A percentile compares a stretch with the other conserved stretches of the same genome.
Conservation (phyloP, 2,113 vertebrate genomes). For the Pomatorhinus ruficollis region DNA sequence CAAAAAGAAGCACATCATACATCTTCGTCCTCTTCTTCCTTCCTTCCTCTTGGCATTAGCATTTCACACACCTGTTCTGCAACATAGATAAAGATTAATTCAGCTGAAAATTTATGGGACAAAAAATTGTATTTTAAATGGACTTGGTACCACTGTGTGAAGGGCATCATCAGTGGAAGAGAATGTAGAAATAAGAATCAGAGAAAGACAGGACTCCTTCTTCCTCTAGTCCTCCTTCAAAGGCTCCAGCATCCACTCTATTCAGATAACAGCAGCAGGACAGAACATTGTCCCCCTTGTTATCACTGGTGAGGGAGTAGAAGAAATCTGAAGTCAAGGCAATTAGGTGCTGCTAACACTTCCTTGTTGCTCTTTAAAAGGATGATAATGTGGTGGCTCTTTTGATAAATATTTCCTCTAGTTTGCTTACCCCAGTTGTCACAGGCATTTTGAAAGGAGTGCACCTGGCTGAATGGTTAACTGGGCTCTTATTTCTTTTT, state of each 20-base stretch:
- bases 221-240: not conserved
- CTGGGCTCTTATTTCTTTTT: not conserved
- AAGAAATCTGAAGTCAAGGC: not conserved
- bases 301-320: not conserved
- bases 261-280: not conserved
- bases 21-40: not conserved
- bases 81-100: not conserved
- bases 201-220: not conserved
- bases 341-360: not conserved
- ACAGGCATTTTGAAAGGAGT: not conserved
- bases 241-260: not conserved
- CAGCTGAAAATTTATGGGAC: not conserved
- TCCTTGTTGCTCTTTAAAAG: not conserved
- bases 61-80: not conserved
- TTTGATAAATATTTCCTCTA: not conserved
- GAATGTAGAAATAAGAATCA: not conserved
- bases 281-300: not conserved
- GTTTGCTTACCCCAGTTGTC: not conserved
- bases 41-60: not conserved
- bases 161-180: not conserved
- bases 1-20: not conserved
- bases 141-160: not conserved
- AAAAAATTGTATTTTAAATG: not conserved
- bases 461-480: not conserved
- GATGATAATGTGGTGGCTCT: not conserved